Evolutionary conservation across 1,140 invertebrate species (phyloP).

Genomic region (Bradysia coprophila): DNA sequence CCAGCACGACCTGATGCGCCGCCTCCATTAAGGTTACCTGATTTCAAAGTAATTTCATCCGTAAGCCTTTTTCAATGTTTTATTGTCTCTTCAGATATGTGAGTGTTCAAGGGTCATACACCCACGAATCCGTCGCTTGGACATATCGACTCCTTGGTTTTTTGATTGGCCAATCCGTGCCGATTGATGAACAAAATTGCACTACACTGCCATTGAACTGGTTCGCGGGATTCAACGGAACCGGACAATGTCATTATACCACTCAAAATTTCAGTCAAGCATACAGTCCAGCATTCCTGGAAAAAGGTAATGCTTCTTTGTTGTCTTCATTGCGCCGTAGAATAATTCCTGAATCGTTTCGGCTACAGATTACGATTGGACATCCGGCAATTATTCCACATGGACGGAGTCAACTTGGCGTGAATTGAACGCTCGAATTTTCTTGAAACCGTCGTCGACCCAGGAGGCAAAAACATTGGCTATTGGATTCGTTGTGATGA

Average conservation of each 20-base stretch:
- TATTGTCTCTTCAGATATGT: conserved; percentile 18
- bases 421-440: conserved; percentile 53
- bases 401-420: conserved; percentile 87
- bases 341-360: no score
- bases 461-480: conserved; percentile 46
- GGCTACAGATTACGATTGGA: conserved; percentile 55
- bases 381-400: conserved; percentile 59
- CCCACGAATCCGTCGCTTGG: conserved; percentile 22
- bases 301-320: conserved; percentile 31
- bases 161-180: conserved; percentile 11
- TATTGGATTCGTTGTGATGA: conserved; percentile 39
- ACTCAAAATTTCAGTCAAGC: conserved; percentile 55
- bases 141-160: conserved; percentile 18
- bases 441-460: conserved; percentile 51
- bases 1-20: no score
- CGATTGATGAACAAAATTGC: conserved; percentile 13
- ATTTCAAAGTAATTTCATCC: no score
- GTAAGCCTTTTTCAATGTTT: no score
- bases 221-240: conserved; percentile 36
- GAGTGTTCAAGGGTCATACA: conserved; percentile 13
- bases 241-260: conserved; percentile 54
- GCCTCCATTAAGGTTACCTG: no score
- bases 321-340: conserved; percentile 4
- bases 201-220: conserved; percentile 22
- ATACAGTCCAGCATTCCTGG: conserved; percentile 60